Evolutionary conservation across 1,140 invertebrate genomes (phyloP).

Genomic region (Antheraea pernyi): DNA sequence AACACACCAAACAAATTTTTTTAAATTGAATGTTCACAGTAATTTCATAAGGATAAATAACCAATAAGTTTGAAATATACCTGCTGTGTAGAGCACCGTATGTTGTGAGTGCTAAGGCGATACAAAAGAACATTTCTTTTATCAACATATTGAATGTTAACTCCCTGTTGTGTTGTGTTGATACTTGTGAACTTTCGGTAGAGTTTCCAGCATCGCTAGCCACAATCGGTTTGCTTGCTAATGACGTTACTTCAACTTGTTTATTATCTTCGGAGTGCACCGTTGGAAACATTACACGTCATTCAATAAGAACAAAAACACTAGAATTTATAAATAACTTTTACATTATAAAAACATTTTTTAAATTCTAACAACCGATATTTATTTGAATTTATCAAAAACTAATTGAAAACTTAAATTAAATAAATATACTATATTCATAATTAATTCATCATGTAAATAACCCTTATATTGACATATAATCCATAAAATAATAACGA

Average conservation of each 20-base stretch:
- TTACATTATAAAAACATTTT: conserved; percentile 35
- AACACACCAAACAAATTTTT: no score
- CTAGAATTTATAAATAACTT: conserved; percentile 36
- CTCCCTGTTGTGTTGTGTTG: conserved; percentile 51
- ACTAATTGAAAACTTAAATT: neutral
- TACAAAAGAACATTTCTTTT: conserved; percentile 72
- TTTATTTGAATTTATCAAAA: neutral
- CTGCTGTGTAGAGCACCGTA: conserved; percentile 82
- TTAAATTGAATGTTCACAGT: no score
- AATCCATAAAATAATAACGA: no score
- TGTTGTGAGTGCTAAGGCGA: conserved; percentile 77
- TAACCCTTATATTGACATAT: no score
- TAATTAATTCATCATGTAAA: neutral
- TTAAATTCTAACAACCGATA: neutral
- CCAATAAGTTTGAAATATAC: conserved; percentile 68
- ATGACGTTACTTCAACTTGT: conserved; percentile 58
- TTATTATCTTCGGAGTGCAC: conserved; percentile 67
- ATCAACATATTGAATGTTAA: conserved; percentile 73
- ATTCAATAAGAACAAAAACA: conserved; percentile 61
- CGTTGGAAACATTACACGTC: conserved; percentile 78
- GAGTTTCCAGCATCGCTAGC: conserved; percentile 63
- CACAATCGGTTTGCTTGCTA: conserved; percentile 45
- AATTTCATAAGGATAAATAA: neutral
- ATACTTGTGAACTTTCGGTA: conserved; percentile 46
- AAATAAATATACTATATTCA: neutral